Evolutionary conservation across 2,888 invertebrate genomes (phyloP).

Genomic region (Calliphora vomitoria): DNA sequence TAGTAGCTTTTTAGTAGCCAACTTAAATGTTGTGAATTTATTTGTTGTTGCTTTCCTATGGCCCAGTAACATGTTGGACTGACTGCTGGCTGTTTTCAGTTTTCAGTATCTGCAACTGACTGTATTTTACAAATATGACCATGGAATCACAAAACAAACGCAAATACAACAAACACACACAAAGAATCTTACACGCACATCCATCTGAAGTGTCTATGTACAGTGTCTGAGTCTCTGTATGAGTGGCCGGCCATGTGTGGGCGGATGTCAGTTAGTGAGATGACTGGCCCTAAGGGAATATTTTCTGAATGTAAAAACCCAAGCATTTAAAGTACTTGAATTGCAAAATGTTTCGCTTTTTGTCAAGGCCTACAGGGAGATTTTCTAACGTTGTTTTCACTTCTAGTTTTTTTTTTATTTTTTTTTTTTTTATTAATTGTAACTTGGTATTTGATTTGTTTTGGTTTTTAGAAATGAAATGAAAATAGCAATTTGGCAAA

Average conservation of each 20-base stretch:
- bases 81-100: neutral
- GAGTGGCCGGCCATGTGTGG: neutral
- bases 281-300: constrained; percentile 19
- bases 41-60: neutral
- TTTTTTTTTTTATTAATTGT: constrained; percentile 1
- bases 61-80: constrained; percentile 19
- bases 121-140: constrained; percentile 26
- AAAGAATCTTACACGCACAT: neutral
- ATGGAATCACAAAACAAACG: constrained; percentile 19
- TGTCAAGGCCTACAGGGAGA: neutral
- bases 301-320: constrained; percentile 7
- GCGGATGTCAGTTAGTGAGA: constrained; percentile 16
- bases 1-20: constrained; percentile 3
- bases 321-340: constrained; percentile 26
- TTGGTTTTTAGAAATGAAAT: constrained; percentile 3
- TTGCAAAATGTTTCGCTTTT: constrained; percentile 1
- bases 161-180: neutral
- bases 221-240: neutral
- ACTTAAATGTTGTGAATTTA: constrained; percentile 11
- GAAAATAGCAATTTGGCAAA: neutral
- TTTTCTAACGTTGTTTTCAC: neutral
- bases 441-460: neutral
- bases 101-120: constrained; percentile 37
- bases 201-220: neutral
- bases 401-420: neutral